phyloP scores from a whole-genome alignment of 2,797 vertebrate species.

The Gymnoscopelus microlampas region DNA sequence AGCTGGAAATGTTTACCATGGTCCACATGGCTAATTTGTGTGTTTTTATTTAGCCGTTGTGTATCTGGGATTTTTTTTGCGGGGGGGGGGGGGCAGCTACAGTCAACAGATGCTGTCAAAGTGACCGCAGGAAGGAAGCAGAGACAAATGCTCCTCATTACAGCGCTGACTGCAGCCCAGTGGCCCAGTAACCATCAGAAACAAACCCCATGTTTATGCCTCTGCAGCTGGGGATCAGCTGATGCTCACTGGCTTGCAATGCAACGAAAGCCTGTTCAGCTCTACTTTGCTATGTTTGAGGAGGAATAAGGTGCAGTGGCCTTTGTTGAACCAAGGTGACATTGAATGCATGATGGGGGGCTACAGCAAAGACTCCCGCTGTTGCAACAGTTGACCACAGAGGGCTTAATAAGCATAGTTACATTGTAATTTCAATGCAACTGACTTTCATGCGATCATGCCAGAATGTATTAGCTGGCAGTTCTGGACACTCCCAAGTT shows the following conservation, averaged over 20 bases:
- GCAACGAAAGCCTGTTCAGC: constrained; percentile 45
- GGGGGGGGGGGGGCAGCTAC: constrained; percentile 41
- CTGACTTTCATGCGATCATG: neutral
- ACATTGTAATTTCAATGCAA: constrained; percentile 13
- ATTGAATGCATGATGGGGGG: neutral
- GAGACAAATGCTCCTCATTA: constrained; percentile 76
- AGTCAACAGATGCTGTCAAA: constrained; percentile 73
- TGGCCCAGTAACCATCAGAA: constrained; percentile 64
- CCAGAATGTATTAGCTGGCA: constrained; percentile 26
- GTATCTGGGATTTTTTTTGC: constrained; percentile 56
- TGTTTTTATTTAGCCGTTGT: constrained; percentile 77
- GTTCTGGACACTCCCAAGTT: constrained; percentile 28
- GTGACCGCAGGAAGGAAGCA: constrained; percentile 73
- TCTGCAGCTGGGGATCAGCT: constrained; percentile 68
- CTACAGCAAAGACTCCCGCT: constrained; percentile 13
- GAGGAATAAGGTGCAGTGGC: constrained; percentile 40
- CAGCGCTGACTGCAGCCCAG: constrained; percentile 61
- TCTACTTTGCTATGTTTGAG: constrained; percentile 35
- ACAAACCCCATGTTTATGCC: constrained; percentile 52
- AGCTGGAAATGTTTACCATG: constrained; percentile 72
- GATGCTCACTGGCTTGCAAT: constrained; percentile 58
- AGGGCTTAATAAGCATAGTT: constrained; percentile 22
- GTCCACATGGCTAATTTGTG: constrained; percentile 73
- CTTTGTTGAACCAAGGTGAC: constrained; percentile 41
- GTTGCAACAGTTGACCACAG: constrained; percentile 23